Evolutionary conservation across 92 coral and sea anemone species (phyloP).

Genomic region (Anthopleura xanthogrammica): DNA sequence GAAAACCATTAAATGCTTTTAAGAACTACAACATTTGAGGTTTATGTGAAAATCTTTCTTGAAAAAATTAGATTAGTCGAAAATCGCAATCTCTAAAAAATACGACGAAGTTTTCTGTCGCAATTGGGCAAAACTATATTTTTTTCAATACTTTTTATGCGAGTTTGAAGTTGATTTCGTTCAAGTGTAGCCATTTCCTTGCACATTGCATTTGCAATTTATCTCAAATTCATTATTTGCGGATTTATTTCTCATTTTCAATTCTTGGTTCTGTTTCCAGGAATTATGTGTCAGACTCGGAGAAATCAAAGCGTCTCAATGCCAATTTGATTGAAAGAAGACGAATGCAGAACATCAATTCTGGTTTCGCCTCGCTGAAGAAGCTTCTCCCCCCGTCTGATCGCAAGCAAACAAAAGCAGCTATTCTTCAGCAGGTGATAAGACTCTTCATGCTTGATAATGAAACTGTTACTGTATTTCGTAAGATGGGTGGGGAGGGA

Average conservation of each 20-base stretch:
- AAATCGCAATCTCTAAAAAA: not conserved
- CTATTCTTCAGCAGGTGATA: conserved; percentile 70
- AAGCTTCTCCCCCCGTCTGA: conserved; percentile 83
- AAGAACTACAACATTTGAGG: not conserved
- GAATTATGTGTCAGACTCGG: conserved; percentile 43
- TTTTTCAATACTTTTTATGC: too few relatives aligned
- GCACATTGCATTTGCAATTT: too few relatives aligned
- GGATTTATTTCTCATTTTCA: not conserved
- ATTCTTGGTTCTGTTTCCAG: not conserved
- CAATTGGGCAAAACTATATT: too few relatives aligned
- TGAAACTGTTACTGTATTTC: not conserved
- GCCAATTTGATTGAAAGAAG: conserved; percentile 85
- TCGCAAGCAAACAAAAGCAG: conserved; percentile 81
- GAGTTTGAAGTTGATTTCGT: too few relatives aligned
- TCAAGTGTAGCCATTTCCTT: too few relatives aligned
- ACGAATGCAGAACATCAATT: conserved; percentile 83
- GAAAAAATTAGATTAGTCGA: not conserved
- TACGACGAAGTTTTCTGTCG: too few relatives aligned
- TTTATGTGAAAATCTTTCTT: not conserved
- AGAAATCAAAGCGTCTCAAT: conserved; percentile 63
- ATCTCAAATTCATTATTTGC: not conserved
- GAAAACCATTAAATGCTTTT: not conserved
- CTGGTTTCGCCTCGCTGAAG: conserved; percentile 74
- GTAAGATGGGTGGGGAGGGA: not conserved
- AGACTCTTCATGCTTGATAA: not conserved